Percentiles rank a stretch among this genome's conserved stretches.
phyloP scores from a whole-genome alignment of 1,140 invertebrate genomes.

The Nebria ingens region DNA sequence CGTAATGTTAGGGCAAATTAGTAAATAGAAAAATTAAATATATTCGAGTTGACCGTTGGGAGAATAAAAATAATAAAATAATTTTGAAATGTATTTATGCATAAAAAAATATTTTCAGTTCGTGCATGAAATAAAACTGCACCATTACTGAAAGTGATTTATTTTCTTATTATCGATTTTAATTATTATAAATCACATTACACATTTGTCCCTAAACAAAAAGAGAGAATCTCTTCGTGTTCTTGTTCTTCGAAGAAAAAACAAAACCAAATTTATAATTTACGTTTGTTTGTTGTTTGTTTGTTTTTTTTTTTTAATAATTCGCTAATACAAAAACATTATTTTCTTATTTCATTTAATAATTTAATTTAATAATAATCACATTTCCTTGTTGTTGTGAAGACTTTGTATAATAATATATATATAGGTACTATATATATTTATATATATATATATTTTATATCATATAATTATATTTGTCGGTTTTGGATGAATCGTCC shows the following conservation, averaged over 20 bases:
- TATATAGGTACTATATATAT: too few relatives aligned
- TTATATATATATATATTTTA: too few relatives aligned
- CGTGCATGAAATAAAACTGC: neutral
- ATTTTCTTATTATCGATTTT: slow-evolving; percentile 5
- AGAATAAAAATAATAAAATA: neutral
- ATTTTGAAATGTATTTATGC: too few relatives aligned
- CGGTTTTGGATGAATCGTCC: too few relatives aligned
- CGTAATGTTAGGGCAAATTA: neutral
- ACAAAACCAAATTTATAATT: slow-evolving; percentile 20
- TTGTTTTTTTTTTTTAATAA: slow-evolving; percentile 25
- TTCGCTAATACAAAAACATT: slow-evolving; percentile 32
- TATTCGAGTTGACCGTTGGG: neutral
- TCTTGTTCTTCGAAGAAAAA: slow-evolving; percentile 11
- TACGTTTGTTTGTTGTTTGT: slow-evolving; percentile 22
- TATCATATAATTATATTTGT: too few relatives aligned
- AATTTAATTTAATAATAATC: slow-evolving; percentile 31
- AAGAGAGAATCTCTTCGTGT: neutral
- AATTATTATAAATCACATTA: slow-evolving; percentile 5
- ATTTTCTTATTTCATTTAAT: slow-evolving; percentile 26
- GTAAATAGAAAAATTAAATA: neutral
- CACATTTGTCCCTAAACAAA: slow-evolving; percentile 6
- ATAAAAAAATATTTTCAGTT: too few relatives aligned
- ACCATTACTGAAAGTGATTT: slow-evolving; percentile 5
- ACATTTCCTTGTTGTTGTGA: slow-evolving; percentile 31
- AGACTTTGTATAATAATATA: slow-evolving; percentile 30